A percentile compares a stretch with the other conserved stretches of the same genome.
Evolutionary conservation across 1,140 invertebrate genomes (phyloP).

Genomic region (Cydia pomonella): DNA sequence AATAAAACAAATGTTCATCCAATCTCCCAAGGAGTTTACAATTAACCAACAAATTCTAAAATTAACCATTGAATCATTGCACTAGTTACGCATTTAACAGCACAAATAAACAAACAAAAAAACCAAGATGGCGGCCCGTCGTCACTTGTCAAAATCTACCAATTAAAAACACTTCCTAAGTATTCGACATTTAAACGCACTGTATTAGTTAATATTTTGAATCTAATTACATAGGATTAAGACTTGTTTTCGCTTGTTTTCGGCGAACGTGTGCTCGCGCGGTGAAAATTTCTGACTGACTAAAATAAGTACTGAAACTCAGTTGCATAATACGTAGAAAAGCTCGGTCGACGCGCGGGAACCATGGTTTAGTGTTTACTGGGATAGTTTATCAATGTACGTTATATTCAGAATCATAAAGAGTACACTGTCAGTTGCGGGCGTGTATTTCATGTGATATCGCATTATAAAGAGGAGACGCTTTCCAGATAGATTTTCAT

Average conservation of each 20-base stretch:
- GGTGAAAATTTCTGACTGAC: constrained; percentile 59
- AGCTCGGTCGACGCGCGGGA: constrained; percentile 56
- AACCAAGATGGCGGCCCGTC: constrained; percentile 19
- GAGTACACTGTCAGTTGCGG: too few species aligned
- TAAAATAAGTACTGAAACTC: constrained; percentile 63
- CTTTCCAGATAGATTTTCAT: too few species aligned
- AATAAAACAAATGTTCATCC: not conserved
- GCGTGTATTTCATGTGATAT: too few species aligned
- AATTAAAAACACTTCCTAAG: constrained; percentile 10
- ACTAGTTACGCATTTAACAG: constrained; percentile 24
- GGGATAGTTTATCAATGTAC: constrained; percentile 36
- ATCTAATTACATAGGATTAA: constrained; percentile 22
- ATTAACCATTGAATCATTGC: constrained; percentile 29
- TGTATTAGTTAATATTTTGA: constrained; percentile 22
- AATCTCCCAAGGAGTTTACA: not conserved
- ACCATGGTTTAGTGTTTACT: constrained; percentile 43
- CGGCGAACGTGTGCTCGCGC: constrained; percentile 38
- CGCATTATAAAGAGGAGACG: too few species aligned
- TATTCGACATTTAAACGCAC: not conserved
- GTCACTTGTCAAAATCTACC: not conserved
- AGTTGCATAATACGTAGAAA: constrained; percentile 75
- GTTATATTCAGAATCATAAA: too few species aligned
- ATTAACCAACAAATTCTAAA: constrained; percentile 9
- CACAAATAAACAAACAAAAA: constrained; percentile 31
- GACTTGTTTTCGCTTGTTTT: constrained; percentile 23